Percentiles rank a stretch among this genome's conserved stretches.
Evolutionary conservation across 2,888 invertebrate genomes (phyloP).

Genomic region (Dicranocentrus wangi): DNA sequence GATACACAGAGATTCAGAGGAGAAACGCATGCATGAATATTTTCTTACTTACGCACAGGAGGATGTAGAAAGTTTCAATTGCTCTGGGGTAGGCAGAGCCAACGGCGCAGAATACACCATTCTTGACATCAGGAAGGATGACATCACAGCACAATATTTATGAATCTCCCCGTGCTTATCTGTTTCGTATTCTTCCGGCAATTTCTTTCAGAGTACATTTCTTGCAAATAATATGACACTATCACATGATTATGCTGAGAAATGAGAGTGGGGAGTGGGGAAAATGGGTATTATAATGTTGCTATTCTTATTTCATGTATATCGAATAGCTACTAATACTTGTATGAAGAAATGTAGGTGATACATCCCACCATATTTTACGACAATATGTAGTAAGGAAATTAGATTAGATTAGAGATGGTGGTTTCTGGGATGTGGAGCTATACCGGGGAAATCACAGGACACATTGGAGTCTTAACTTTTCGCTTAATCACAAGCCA

Average conservation of each 20-base stretch:
- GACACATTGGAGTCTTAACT: too few species aligned
- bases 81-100: background rate
- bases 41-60: conserved; percentile 4
- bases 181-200: conserved; percentile 30
- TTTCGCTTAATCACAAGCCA: too few species aligned
- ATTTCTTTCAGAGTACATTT: conserved; percentile 30
- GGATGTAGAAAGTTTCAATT: background rate
- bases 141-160: background rate
- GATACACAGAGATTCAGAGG: too few species aligned
- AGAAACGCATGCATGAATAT: too few species aligned
- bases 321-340: background rate
- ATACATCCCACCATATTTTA: background rate
- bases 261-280: background rate
- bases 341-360: background rate
- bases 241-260: conserved; percentile 3
- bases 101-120: background rate
- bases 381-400: background rate
- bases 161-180: conserved; percentile 9
- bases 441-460: too few species aligned
- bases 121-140: background rate
- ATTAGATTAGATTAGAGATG: too few species aligned
- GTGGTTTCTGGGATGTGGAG: too few species aligned
- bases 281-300: background rate
- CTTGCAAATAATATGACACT: conserved; percentile 17
- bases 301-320: background rate